phyloP scores from a whole-genome alignment of 2,888 invertebrate species.

The Allacma fusca region DNA sequence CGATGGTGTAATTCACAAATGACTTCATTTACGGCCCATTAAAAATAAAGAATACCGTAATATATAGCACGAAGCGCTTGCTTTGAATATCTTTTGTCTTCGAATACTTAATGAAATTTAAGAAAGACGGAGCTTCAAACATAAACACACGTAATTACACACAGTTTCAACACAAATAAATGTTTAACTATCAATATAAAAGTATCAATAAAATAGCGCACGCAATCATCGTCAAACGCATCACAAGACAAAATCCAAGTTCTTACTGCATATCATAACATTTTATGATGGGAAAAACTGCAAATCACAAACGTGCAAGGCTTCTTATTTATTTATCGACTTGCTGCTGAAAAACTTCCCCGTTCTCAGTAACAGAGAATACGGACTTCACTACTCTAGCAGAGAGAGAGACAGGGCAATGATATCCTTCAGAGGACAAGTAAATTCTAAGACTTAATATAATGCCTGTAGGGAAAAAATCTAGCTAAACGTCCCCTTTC shows the following conservation, averaged over 20 bases:
- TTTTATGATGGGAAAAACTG: constrained; percentile 1
- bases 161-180: neutral
- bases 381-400: too few relatives aligned
- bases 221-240: neutral
- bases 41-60: constrained; percentile 11
- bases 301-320: neutral
- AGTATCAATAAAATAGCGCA: constrained; percentile 2
- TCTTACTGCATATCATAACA: neutral
- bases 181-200: constrained; percentile 12
- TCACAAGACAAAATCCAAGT: neutral
- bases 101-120: neutral
- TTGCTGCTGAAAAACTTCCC: too few relatives aligned
- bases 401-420: too few relatives aligned
- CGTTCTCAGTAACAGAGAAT: too few relatives aligned
- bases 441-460: neutral
- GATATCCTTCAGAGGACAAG: too few relatives aligned
- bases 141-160: neutral
- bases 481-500: neutral
- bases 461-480: neutral
- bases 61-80: neutral
- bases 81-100: too few relatives aligned
- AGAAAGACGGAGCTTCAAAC: neutral
- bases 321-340: too few relatives aligned
- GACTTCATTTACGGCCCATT: constrained; percentile 12
- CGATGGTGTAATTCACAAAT: neutral